phyloP scores from a whole-genome alignment of 2,888 invertebrate genomes.

The Nephrotoma guestfalica region DNA sequence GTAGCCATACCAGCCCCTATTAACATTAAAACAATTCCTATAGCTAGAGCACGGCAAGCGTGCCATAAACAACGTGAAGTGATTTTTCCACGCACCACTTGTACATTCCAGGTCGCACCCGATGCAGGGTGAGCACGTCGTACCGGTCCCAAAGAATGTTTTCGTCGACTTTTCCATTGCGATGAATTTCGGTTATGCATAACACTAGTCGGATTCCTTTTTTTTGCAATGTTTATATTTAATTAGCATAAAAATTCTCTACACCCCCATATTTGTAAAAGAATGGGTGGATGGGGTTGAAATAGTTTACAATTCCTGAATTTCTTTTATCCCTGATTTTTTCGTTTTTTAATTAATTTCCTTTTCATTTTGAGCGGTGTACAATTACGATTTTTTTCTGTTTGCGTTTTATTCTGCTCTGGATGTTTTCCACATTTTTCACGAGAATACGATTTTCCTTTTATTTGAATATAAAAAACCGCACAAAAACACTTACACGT shows the following conservation, averaged over 20 bases:
- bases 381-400: neutral
- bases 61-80: slow-evolving; percentile 85
- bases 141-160: slow-evolving; percentile 38
- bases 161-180: slow-evolving; percentile 26
- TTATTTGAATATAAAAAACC: neutral
- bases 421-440: neutral
- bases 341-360: neutral
- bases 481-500: neutral
- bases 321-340: neutral
- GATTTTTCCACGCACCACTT: slow-evolving; percentile 76
- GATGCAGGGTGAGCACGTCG: slow-evolving; percentile 61
- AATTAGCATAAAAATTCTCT: neutral
- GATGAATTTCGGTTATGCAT: slow-evolving; percentile 27
- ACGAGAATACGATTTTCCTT: neutral
- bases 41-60: slow-evolving; percentile 79
- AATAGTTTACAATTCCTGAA: neutral
- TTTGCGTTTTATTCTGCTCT: neutral
- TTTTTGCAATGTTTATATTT: neutral
- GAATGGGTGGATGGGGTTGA: neutral
- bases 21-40: slow-evolving; percentile 75
- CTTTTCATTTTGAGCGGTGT: neutral
- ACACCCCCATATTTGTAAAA: neutral
- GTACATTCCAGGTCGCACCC: slow-evolving; percentile 74
- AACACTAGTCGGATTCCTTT: slow-evolving; percentile 9
- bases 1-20: slow-evolving; percentile 88